phyloP scores from a whole-genome alignment of 2,797 vertebrate genomes.

The Scarus forsteni region DNA sequence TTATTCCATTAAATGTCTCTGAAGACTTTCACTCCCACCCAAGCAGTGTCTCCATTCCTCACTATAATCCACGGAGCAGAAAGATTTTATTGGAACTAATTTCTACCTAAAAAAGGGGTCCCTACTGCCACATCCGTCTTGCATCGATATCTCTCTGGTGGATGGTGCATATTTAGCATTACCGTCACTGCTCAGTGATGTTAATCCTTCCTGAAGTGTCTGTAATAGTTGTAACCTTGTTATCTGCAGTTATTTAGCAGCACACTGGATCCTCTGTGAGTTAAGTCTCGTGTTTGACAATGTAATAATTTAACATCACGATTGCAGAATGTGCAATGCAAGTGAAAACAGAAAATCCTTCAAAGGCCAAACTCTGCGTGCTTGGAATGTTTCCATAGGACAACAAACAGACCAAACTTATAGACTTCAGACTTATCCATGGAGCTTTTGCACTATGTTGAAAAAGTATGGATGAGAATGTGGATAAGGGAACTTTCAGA shows the following conservation, averaged over 20 bases:
- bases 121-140: background rate
- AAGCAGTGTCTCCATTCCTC: background rate
- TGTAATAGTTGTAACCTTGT: constrained; percentile 8
- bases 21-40: constrained; percentile 3
- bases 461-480: no score
- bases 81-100: background rate
- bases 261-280: no score
- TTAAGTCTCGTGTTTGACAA: no score
- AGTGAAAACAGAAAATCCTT: no score
- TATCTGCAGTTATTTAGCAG: background rate
- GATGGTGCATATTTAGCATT: background rate
- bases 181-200: constrained; percentile 4
- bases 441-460: no score
- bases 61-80: constrained; percentile 10
- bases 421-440: no score
- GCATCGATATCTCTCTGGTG: constrained; percentile 8
- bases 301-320: no score
- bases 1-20: background rate
- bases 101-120: background rate
- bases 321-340: no score
- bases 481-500: no score
- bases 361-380: no score
- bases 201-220: background rate
- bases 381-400: no score
- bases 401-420: no score